These are phyloP conservation scores for Sarcophaga rosellei DNA, from an alignment of 2,888 invertebrate species.

Conservation along the genomic window DNA sequence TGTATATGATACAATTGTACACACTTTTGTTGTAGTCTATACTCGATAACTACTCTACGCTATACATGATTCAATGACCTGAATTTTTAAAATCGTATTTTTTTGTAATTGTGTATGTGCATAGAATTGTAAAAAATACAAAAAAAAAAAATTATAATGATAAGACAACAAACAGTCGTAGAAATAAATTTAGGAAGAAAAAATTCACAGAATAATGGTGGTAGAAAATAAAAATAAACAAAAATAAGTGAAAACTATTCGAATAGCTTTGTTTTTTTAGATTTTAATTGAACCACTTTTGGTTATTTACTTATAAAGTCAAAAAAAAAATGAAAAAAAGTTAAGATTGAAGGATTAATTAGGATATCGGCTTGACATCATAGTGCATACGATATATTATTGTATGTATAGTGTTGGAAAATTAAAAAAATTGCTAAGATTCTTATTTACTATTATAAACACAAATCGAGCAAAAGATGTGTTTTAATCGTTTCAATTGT, in stretches of 20 bases:
- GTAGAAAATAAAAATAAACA: not conserved
- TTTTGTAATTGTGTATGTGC: conserved; percentile 37
- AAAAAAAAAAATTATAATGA: conserved; percentile 48
- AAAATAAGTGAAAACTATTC: not conserved
- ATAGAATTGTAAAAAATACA: conserved; percentile 51
- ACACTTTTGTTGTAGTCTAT: conserved; percentile 12
- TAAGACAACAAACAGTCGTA: conserved; percentile 34
- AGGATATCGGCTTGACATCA: too few species aligned
- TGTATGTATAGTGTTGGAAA: too few species aligned
- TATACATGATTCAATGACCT: conserved; percentile 66
- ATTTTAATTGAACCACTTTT: not conserved
- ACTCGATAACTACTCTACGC: conserved; percentile 5
- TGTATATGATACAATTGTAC: not conserved
- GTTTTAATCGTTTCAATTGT: too few species aligned
- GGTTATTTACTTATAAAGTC: not conserved
- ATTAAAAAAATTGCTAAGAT: too few species aligned
- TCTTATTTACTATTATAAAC: too few species aligned
- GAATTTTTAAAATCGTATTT: conserved; percentile 58
- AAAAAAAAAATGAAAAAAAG: too few species aligned
- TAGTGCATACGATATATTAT: too few species aligned
- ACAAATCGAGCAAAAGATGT: too few species aligned
- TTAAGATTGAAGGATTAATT: too few species aligned
- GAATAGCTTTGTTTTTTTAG: not conserved
- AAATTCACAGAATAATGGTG: not conserved
- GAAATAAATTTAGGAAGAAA: conserved; percentile 1